These are phyloP conservation scores for Papilio xuthus DNA, from an alignment of 1,140 invertebrate genomes.

Conservation along the genomic window DNA sequence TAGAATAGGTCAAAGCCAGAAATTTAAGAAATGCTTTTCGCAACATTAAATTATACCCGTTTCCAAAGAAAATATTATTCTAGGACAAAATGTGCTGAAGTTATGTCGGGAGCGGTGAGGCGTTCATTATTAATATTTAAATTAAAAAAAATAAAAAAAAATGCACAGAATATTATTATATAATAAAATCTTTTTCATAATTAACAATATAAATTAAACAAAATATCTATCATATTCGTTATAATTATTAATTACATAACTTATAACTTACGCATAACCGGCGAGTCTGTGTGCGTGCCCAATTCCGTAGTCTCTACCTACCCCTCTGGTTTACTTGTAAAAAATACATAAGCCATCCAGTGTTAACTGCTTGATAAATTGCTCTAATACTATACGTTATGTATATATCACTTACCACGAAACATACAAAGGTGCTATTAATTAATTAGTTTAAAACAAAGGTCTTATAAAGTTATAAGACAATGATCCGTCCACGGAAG, in stretches of 20 bases:
- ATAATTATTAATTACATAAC: too few species aligned
- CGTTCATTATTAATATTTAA: background rate
- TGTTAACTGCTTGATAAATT: background rate
- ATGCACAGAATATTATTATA: background rate
- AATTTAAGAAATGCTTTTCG: background rate
- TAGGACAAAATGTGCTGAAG: slow-evolving; percentile 14
- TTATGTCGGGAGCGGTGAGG: background rate
- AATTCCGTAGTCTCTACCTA: too few species aligned
- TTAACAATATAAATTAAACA: background rate
- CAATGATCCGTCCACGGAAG: slow-evolving; percentile 15
- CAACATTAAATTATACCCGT: background rate
- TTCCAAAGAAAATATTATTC: slow-evolving; percentile 18
- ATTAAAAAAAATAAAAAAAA: background rate
- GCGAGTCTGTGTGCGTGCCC: too few species aligned
- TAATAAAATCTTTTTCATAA: background rate
- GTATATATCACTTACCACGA: background rate
- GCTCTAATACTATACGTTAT: background rate
- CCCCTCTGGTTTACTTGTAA: too few species aligned
- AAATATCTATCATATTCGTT: too few species aligned
- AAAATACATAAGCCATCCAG: too few species aligned
- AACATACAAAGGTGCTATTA: background rate
- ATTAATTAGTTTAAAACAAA: background rate
- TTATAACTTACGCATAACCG: too few species aligned
- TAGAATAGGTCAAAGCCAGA: background rate
- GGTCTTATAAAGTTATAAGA: slow-evolving; percentile 24